Evolutionary conservation across 2,888 invertebrate genomes (phyloP), one percentile per base, ranked within the genome.

Genomic region (Phortica okadai): DNA sequence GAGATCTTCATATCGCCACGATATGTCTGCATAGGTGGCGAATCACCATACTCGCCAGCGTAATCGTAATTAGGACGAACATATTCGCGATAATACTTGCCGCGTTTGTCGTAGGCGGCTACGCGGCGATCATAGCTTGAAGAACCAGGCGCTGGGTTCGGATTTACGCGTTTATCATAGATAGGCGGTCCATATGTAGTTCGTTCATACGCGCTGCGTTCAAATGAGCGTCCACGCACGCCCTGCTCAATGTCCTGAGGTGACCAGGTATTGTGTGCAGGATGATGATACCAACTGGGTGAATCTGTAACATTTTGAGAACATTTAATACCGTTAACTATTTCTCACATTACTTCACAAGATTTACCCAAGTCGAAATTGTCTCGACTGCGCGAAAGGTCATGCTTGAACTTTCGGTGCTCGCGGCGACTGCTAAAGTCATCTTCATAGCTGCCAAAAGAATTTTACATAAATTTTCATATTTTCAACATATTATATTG

Each of bases 151-250:
- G 84, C 79, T 10, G 88, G 80, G 56, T 85, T 72, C 0, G 86
- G 85, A 41, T 89, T 88, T 0, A 91, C 91, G 2, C 92, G 89
- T 77, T 91, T 92, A 56, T 92, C 92, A 74, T 91, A 92, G n/a
- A 90, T 85, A 2, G 92, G 91, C 6, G 92, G 92, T 2, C 92
- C 92, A 74, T 91, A 92, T 6, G 91, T 91, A 21, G 90, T 90
- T 50, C 92, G 85, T 77, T 92, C 92, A 74, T 92, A 92, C 64
- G 90, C 87, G 44, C 90, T 88, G 44, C 92, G 90, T 77, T 92
- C 92, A 70, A 92, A 92, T 33, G 89, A 84, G 1, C 91, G 88
- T 3, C 86, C 87, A 8, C 90, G 88, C 2, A 89, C 89, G 42
- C 90, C 89, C 69, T 90, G 89, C 76, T 91, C 91, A 0, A 91